phyloP scores from a whole-genome alignment of 1,140 invertebrate species.

The Bombus impatiens region DNA sequence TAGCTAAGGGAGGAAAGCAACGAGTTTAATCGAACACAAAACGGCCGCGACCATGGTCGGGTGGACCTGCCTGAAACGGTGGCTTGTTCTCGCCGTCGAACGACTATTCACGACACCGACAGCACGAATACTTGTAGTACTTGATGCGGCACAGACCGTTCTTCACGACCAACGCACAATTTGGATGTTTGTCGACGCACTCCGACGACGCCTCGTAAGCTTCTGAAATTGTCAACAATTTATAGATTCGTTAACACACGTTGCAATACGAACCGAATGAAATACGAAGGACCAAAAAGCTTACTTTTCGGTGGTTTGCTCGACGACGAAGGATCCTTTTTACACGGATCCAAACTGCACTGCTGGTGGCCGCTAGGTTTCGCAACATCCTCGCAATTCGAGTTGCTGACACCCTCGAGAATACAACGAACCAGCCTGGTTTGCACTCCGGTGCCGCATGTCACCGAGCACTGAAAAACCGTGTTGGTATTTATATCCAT shows the following conservation, averaged over 20 bases:
- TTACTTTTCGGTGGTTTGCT: constrained; percentile 73
- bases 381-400: constrained; percentile 60
- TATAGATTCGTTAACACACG: not conserved
- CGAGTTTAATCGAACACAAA: constrained; percentile 5
- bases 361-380: constrained; percentile 63
- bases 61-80: not conserved
- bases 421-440: constrained; percentile 83
- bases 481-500: not conserved
- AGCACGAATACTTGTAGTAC: constrained; percentile 92
- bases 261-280: not conserved
- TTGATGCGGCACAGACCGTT: constrained; percentile 91
- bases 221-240: constrained; percentile 64
- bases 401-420: constrained; percentile 48
- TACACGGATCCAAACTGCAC: constrained; percentile 73
- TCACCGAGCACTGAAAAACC: constrained; percentile 75
- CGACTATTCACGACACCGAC: constrained; percentile 82
- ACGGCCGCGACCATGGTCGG: not conserved
- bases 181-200: constrained; percentile 89
- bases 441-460: constrained; percentile 84
- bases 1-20: not conserved
- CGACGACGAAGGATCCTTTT: constrained; percentile 44
- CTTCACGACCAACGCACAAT: constrained; percentile 90
- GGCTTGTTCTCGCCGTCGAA: not conserved
- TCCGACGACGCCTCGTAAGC: constrained; percentile 63
- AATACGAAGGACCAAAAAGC: not conserved